These are phyloP conservation scores for Meandrina meandrites DNA, from an alignment of 92 coral and sea anemone species.

Conservation along the genomic window DNA sequence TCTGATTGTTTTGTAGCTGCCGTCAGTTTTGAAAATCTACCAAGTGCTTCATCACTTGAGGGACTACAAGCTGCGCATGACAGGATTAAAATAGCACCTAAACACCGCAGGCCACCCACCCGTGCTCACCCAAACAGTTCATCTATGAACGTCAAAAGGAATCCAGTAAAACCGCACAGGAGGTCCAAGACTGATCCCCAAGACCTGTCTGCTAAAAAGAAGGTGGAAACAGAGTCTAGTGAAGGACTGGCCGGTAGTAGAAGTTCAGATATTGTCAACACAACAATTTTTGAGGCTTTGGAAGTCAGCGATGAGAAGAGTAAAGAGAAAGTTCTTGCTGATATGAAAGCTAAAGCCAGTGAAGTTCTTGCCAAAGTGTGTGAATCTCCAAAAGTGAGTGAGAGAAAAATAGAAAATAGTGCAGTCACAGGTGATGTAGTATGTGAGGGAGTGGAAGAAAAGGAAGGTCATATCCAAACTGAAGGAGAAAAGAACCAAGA, in stretches of 20 bases:
- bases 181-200: slow-evolving; percentile 72
- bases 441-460: slow-evolving; percentile 5
- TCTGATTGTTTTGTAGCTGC: slow-evolving; percentile 52
- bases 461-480: neutral
- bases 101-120: slow-evolving; percentile 90
- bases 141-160: slow-evolving; percentile 27
- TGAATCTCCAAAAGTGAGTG: slow-evolving; percentile 1
- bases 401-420: slow-evolving; percentile 1
- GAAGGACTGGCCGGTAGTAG: neutral
- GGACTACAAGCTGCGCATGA: slow-evolving; percentile 93
- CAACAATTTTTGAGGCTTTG: slow-evolving; percentile 50
- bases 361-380: slow-evolving; percentile 6
- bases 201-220: slow-evolving; percentile 39
- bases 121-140: slow-evolving; percentile 60
- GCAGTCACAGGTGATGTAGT: neutral
- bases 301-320: slow-evolving; percentile 38
- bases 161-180: slow-evolving; percentile 58
- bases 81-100: slow-evolving; percentile 88
- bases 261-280: slow-evolving; percentile 52
- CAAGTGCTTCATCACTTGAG: slow-evolving; percentile 64
- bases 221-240: neutral
- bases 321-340: slow-evolving; percentile 28
- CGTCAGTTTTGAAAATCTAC: slow-evolving; percentile 78
- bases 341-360: slow-evolving; percentile 35
- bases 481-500: neutral